Evolutionary conservation across 2,113 vertebrate species (phyloP).

Genomic region (Eupsittula cactorum): DNA sequence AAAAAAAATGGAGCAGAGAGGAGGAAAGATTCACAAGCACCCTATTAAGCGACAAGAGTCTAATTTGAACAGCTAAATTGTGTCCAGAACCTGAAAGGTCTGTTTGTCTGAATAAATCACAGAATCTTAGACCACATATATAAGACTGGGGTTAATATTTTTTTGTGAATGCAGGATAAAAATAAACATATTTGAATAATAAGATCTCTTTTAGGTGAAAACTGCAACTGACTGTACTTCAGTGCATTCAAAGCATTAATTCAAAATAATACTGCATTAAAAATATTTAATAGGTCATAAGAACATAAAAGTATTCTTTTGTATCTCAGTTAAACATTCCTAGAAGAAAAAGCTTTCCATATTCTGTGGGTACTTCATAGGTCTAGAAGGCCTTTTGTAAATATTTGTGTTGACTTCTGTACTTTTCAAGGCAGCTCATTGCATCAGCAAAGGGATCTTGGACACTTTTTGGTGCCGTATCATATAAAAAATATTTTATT

Average conservation of each 20-base stretch:
- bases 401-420: conserved; percentile 27
- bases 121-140: neutral
- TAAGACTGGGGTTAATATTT: neutral
- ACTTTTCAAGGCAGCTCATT: neutral
- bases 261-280: conserved; percentile 59
- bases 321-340: conserved; percentile 45
- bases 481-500: neutral
- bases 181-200: neutral
- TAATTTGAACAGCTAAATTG: neutral
- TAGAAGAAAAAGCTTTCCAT: conserved; percentile 24
- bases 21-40: neutral
- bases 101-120: neutral
- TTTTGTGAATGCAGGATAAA: conserved; percentile 8
- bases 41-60: neutral
- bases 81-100: neutral
- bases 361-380: conserved; percentile 20
- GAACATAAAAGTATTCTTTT: conserved; percentile 67
- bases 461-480: neutral
- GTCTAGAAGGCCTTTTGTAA: conserved; percentile 12
- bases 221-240: neutral
- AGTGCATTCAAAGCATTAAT: conserved; percentile 36
- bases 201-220: neutral
- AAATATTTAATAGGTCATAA: conserved; percentile 62
- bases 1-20: neutral
- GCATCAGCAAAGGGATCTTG: neutral